Evolutionary conservation across 1,140 invertebrate species (phyloP), one percentile per base, ranked within the genome.

Genomic region (Cyrtorhinus lividipennis): DNA sequence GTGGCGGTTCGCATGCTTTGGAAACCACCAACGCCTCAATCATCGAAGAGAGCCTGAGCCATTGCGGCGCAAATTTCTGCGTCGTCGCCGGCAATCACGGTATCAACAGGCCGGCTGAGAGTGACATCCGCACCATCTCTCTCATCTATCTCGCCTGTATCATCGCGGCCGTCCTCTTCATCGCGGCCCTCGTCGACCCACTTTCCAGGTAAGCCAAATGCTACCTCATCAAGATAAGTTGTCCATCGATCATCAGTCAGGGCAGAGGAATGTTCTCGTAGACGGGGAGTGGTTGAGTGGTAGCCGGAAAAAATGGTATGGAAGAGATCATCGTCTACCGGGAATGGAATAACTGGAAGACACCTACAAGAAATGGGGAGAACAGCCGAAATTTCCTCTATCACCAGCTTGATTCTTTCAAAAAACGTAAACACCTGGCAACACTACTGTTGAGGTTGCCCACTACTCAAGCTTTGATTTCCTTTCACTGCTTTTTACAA

Each of bases 121-220:
- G 81, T 53, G 87, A 92, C 76, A 88, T 92, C 71, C 89, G 87
- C 73, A 87, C 87, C 70, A 87, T 96, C 69, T 85, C 86, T 24
- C 83, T 86, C 61, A 92, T 97, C 66, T 96, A 95, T 73, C 76
- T 95, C 22, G 83, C 81, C 0, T 95, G 89, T 71, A 87, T 94
- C 18, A 70, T 92, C 24, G 74, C 91, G 1, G 92, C 92, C 1
- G 85, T 91, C 0, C 75, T 90, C 24, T 85, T 96, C 66, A 85
- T 97, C 46, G 86, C 85, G 1, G 70, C 93, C 2, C 85, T 95
- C 61, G 82, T 98, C 24, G 93, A 97, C 77, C 88, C 91, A 8
- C 79, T 95, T 0, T 87, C 87, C 64, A 87, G 88, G 82, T 89
- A 75, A 76, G 72, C n/a, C n/a, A n/a, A n/a, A n/a, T n/a, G n/a